A percentile compares a stretch with the other conserved stretches of the same genome.
Conservation (phyloP, 2,888 invertebrate species). For the Leucophenga montana region DNA sequence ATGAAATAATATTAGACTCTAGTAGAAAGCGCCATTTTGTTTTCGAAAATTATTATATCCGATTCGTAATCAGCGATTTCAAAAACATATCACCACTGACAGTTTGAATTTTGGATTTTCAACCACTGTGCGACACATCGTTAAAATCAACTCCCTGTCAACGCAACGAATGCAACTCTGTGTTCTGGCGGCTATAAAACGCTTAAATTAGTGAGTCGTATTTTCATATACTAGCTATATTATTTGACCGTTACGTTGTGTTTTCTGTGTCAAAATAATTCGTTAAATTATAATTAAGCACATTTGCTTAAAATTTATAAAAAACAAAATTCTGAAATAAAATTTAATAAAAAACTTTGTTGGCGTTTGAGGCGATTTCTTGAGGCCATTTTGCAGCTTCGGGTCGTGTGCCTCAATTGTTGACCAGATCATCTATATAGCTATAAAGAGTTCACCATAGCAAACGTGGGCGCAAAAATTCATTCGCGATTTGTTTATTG, state of each 20-base stretch:
- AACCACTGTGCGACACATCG: no score
- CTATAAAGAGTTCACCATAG: conserved; percentile 62
- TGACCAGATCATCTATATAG: background rate
- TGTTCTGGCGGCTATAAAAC: background rate
- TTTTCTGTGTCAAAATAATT: conserved; percentile 48
- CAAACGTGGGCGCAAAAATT: conserved; percentile 49
- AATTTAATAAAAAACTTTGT: background rate
- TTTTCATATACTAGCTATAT: no score
- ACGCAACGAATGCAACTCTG: no score
- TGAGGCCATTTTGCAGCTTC: no score
- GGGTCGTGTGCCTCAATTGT: background rate
- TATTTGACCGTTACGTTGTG: background rate
- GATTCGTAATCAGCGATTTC: no score
- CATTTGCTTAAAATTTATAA: conserved; percentile 4
- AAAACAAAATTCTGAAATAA: background rate
- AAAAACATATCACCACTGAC: no score
- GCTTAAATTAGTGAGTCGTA: background rate
- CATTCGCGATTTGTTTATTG: conserved; percentile 58
- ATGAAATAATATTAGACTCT: no score
- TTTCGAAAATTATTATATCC: no score
- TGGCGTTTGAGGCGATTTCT: no score
- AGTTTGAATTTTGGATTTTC: no score
- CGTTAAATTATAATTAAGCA: conserved; percentile 28
- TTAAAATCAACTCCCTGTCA: no score
- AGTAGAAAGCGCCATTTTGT: no score